Percentiles rank a stretch among this genome's conserved stretches.
Conservation (phyloP, 2,113 vertebrate species). For the Nerophis lumbriciformis region DNA sequence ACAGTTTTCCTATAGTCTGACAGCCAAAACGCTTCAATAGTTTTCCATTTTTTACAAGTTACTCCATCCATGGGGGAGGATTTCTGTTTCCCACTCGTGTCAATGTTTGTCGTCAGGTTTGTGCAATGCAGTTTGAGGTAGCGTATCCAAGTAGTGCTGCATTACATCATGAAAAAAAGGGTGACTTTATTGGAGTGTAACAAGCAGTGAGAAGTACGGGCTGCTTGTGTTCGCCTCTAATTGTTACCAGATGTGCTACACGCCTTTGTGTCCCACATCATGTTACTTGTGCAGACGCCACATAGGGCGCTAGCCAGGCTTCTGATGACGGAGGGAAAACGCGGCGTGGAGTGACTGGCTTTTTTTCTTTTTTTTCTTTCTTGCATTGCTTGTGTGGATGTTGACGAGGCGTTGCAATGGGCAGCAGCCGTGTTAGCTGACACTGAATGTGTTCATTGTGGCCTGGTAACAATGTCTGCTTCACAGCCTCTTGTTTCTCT, state of each 20-base stretch:
- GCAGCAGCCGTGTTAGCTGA: not conserved
- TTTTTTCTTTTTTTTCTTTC: conserved; percentile 38
- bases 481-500: too few species aligned
- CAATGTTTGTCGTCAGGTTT: conserved; percentile 14
- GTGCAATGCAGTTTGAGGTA: conserved; percentile 38
- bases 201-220: conserved; percentile 57
- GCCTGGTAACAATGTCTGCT: too few species aligned
- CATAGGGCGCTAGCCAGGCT: conserved; percentile 28
- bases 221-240: conserved; percentile 55
- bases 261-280: conserved; percentile 58
- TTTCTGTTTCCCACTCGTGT: too few species aligned
- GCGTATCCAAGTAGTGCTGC: conserved; percentile 37
- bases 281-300: conserved; percentile 34
- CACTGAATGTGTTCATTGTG: too few species aligned
- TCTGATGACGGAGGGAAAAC: conserved; percentile 27
- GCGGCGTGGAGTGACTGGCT: conserved; percentile 35
- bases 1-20: too few species aligned
- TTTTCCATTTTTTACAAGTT: too few species aligned
- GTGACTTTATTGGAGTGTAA: conserved; percentile 66
- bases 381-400: conserved; percentile 10
- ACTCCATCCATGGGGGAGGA: too few species aligned
- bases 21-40: too few species aligned
- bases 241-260: conserved; percentile 67
- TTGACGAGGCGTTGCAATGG: conserved; percentile 19
- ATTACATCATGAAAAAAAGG: conserved; percentile 60